Evolutionary conservation across 2,888 invertebrate species (phyloP), one percentile per base, ranked within the genome.

Genomic region (Diloba caeruleocephala): DNA sequence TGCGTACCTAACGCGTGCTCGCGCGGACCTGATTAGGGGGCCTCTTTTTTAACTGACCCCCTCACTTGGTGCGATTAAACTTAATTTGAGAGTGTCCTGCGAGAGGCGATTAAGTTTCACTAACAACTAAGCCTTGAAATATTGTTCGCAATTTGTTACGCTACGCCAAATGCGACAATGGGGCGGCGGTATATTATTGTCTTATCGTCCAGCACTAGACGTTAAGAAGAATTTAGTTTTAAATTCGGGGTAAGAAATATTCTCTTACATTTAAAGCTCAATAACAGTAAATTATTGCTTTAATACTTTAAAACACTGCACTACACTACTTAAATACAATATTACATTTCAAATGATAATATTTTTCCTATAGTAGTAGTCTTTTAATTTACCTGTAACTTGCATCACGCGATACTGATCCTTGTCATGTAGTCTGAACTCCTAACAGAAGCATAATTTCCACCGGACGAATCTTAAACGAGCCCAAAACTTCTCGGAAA

Each of bases 11-110:
- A 93, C 92, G 92, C 92, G 92, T 91, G 92, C 88, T 91, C 86
- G 90, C 88, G 87, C 88, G 90, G 90, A 90, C 92, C 92, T 92
- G 92, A 93, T 93, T 92, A 92, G 87, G 88, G 85, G 87, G 87
- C 87, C 91, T 90, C 90, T 91, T 92, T 93, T 92, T 92, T 91
- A 92, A 93, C 91, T 91, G 92, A 91, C 92, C 92, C 89, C 89
- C 90, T 88, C 84, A 86, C 88, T 88, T 85, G 85, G 84, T 84
- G 83, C 89, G 90, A 89, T 90, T 90, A 89, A 91, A 91, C 89
- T 91, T 90, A 90, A 91, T 90, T 92, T 90, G 87, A 88, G 81
- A 85, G 82, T 86, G 84, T 87, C 86, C 85, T 84, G 74, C 70
- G 71, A 79, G 79, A 76, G 76, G 75, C 85, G 80, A 87, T 88